A percentile compares a stretch with the other conserved stretches of the same genome.
phyloP scores from a whole-genome alignment of 2,888 invertebrate genomes.

The Germaria angustata region DNA sequence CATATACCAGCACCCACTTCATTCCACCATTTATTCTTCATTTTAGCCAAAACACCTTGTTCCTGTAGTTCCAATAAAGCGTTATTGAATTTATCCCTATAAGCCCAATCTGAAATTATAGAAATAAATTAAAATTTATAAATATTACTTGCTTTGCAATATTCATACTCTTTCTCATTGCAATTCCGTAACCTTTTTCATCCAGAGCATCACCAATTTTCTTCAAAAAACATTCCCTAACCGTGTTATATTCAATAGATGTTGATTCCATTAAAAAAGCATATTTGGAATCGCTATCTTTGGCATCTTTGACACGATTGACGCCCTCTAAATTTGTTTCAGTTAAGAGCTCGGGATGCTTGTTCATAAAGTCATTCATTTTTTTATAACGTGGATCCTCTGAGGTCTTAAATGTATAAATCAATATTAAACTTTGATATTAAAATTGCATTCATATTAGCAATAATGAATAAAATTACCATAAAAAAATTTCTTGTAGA shows the following conservation, averaged over 20 bases:
- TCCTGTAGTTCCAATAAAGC: constrained; percentile 92
- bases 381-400: constrained; percentile 87
- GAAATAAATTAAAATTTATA: background rate
- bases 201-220: constrained; percentile 84
- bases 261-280: constrained; percentile 91
- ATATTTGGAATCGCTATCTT: constrained; percentile 80
- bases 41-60: constrained; percentile 86
- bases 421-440: background rate
- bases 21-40: constrained; percentile 95
- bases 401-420: constrained; percentile 82
- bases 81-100: constrained; percentile 87
- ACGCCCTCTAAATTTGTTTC: constrained; percentile 82
- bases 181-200: constrained; percentile 88
- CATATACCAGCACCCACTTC: constrained; percentile 89
- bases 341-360: constrained; percentile 82
- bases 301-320: constrained; percentile 75
- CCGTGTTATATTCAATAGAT: constrained; percentile 86
- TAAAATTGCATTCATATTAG: background rate
- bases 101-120: constrained; percentile 79
- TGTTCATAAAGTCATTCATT: constrained; percentile 90
- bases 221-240: constrained; percentile 84
- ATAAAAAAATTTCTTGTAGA: constrained; percentile 94
- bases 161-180: constrained; percentile 84
- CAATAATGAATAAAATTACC: constrained; percentile 80
- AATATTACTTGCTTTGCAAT: background rate